Conservation (phyloP, 2,888 invertebrate genomes). For the Oasisia sp. region DNA sequence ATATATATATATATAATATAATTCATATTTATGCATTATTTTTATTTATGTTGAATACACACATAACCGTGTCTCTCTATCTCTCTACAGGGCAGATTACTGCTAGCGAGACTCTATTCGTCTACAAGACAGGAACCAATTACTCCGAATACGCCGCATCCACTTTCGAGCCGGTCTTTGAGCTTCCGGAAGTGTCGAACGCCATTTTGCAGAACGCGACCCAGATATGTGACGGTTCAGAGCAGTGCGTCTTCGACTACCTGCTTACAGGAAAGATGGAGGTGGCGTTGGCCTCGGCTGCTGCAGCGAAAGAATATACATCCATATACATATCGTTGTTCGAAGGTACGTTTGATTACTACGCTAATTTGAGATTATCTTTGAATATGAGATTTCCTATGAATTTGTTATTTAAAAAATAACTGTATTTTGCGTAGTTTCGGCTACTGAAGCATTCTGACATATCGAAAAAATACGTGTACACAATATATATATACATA, state of each 20-base stretch:
- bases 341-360: too few relatives aligned
- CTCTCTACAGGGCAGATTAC: neutral
- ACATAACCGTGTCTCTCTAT: too few relatives aligned
- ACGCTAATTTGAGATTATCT: too few relatives aligned
- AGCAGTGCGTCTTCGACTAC: neutral
- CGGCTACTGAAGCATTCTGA: too few relatives aligned
- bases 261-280: neutral
- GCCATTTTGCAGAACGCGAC: neutral
- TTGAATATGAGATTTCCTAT: too few relatives aligned
- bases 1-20: neutral
- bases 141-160: neutral
- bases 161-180: neutral
- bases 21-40: neutral
- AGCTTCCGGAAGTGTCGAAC: neutral
- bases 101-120: neutral
- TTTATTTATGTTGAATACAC: too few relatives aligned
- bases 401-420: too few relatives aligned
- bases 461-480: too few relatives aligned
- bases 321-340: neutral
- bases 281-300: neutral
- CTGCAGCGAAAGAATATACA: neutral
- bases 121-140: neutral
- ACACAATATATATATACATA: too few relatives aligned
- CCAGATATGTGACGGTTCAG: neutral
- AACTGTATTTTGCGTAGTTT: too few relatives aligned